Evolutionary conservation across 2,797 vertebrate species (phyloP).

Genomic region (Aeoliscus strigatus): DNA sequence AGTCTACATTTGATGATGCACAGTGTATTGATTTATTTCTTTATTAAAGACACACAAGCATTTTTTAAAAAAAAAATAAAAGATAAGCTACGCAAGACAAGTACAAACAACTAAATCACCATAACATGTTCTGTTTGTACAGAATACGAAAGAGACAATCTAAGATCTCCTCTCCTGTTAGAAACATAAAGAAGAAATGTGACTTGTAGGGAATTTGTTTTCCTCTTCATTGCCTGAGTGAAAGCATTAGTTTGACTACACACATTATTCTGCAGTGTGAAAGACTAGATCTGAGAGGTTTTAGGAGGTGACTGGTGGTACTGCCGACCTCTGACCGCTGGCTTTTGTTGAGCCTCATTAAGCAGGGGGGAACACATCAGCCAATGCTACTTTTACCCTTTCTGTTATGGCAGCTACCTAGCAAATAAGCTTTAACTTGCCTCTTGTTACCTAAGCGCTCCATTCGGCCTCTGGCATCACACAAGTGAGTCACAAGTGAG

Average conservation of each 20-base stretch:
- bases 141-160: too few relatives aligned
- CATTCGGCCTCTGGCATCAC: conserved; percentile 65
- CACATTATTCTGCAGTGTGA: conserved; percentile 21
- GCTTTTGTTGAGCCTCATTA: conserved; percentile 65
- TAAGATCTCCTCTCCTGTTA: too few relatives aligned
- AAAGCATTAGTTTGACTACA: conserved; percentile 5
- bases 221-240: neutral
- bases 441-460: conserved; percentile 64
- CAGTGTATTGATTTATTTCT: too few relatives aligned
- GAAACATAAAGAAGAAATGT: too few relatives aligned
- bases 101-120: too few relatives aligned
- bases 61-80: too few relatives aligned
- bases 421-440: conserved; percentile 68
- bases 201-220: too few relatives aligned
- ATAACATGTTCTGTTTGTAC: too few relatives aligned
- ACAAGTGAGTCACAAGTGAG: conserved; percentile 67
- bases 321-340: conserved; percentile 56
- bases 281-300: conserved; percentile 26
- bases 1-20: too few relatives aligned
- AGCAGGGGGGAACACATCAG: conserved; percentile 60
- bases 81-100: too few relatives aligned
- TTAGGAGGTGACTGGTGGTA: conserved; percentile 31
- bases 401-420: conserved; percentile 70
- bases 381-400: conserved; percentile 64
- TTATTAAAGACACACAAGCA: too few relatives aligned